Conservation (phyloP, 2,113 vertebrate species). For the Antigone vipio region DNA sequence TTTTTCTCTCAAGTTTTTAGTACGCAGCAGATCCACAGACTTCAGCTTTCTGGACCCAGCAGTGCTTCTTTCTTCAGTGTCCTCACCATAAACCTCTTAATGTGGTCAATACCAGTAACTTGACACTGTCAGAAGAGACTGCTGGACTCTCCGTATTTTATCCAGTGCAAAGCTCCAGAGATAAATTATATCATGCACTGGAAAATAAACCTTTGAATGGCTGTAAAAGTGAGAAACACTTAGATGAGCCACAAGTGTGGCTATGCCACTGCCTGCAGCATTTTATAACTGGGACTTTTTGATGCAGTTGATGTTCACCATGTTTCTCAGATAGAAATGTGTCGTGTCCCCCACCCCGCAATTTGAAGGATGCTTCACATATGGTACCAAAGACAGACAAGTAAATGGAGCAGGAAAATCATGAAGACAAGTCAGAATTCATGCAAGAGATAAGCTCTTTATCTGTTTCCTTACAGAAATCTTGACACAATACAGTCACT, state of each 20-base stretch:
- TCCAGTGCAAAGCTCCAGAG: not conserved
- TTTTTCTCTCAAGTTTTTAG: not conserved
- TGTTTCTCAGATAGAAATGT: not conserved
- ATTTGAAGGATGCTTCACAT: not conserved
- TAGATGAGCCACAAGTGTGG: not conserved
- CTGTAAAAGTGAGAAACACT: not conserved
- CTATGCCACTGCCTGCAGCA: not conserved
- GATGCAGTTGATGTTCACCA: not conserved
- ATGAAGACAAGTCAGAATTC: not conserved
- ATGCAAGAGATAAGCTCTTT: not conserved
- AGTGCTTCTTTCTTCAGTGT: not conserved
- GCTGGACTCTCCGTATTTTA: not conserved
- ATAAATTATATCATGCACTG: not conserved
- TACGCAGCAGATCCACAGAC: not conserved
- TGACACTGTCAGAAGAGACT: not conserved
- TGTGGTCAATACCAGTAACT: not conserved
- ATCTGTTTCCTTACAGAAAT: not conserved
- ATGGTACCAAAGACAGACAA: not conserved
- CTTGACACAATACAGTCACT: not conserved
- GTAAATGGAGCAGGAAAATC: not conserved
- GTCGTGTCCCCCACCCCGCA: rapidly evolving
- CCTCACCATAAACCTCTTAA: not conserved
- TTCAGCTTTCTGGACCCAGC: not conserved
- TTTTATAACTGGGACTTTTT: not conserved
- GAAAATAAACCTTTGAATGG: not conserved